phyloP scores from a whole-genome alignment of 2,113 vertebrate species.

The Phalacrocorax brasilianus region DNA sequence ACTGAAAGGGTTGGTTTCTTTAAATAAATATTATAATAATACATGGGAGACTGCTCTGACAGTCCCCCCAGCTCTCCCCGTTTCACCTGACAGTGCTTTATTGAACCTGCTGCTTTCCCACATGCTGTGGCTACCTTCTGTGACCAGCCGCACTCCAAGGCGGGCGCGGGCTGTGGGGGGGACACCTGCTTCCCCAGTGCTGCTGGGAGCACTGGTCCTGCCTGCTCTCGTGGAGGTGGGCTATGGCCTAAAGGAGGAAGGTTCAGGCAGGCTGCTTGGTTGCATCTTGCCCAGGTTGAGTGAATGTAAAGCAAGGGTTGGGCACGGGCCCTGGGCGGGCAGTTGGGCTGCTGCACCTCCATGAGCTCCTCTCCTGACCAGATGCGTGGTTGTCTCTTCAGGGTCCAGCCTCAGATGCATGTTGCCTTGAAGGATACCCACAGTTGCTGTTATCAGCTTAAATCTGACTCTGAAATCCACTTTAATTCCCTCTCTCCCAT shows the following conservation, averaged over 20 bases:
- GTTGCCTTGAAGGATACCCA: neutral
- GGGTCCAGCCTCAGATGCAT: rapidly evolving
- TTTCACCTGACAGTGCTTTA: neutral
- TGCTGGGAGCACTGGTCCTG: neutral
- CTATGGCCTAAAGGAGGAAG: neutral
- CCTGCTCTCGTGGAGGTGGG: rapidly evolving
- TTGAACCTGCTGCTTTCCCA: neutral
- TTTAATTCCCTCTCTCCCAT: neutral
- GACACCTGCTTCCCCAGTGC: rapidly evolving
- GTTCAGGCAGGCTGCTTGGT: neutral
- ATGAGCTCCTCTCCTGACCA: neutral
- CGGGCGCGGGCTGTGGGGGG: rapidly evolving
- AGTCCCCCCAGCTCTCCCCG: neutral
- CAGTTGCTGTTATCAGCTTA: neutral
- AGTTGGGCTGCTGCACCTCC: neutral
- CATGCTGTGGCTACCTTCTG: neutral
- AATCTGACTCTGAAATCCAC: neutral
- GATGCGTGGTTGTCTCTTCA: neutral
- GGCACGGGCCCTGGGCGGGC: neutral
- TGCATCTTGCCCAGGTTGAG: rapidly evolving
- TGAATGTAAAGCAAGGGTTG: neutral
- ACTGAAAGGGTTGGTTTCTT: neutral
- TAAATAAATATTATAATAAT: neutral
- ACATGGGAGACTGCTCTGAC: neutral
- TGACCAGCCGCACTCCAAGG: no score